Percentiles rank a stretch among this genome's conserved stretches.
phyloP scores from a whole-genome alignment of 2,888 invertebrate species.

The Oligia fasciuncula region DNA sequence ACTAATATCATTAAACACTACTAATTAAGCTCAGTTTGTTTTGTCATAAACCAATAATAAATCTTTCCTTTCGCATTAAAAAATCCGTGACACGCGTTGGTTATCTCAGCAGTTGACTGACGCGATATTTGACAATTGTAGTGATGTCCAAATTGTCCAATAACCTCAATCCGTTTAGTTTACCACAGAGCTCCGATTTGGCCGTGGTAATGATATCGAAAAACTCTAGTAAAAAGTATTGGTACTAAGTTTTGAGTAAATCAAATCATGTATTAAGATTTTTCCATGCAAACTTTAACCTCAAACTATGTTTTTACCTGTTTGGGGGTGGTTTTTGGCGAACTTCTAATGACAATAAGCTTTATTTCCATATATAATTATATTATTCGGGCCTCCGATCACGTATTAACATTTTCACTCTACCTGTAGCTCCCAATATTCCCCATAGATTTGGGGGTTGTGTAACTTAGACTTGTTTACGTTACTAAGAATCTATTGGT shows the following conservation, averaged over 20 bases:
- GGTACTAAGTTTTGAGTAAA: too few relatives aligned
- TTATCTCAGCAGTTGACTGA: conserved; percentile 18
- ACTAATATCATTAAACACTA: conserved; percentile 52
- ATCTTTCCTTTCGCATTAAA: conserved; percentile 37
- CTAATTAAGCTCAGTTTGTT: conserved; percentile 36
- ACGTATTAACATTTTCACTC: neutral
- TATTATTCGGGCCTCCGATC: neutral
- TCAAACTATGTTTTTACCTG: too few relatives aligned
- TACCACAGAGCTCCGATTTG: neutral
- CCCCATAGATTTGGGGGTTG: neutral
- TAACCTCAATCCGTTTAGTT: neutral
- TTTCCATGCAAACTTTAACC: too few relatives aligned
- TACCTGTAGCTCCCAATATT: neutral
- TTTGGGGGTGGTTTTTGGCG: too few relatives aligned
- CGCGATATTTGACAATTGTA: conserved; percentile 51
- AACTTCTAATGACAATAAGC: too few relatives aligned
- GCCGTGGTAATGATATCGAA: neutral
- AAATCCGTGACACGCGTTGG: conserved; percentile 65
- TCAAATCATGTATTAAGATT: too few relatives aligned
- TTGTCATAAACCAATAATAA: conserved; percentile 33
- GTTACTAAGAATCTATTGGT: neutral
- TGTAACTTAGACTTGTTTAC: neutral
- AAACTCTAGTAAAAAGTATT: too few relatives aligned
- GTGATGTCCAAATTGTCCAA: conserved; percentile 1
- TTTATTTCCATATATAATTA: too few relatives aligned